Evolutionary conservation across 2,888 invertebrate species (phyloP), one percentile per base, ranked within the genome.

Genomic region (Patella pellucida): DNA sequence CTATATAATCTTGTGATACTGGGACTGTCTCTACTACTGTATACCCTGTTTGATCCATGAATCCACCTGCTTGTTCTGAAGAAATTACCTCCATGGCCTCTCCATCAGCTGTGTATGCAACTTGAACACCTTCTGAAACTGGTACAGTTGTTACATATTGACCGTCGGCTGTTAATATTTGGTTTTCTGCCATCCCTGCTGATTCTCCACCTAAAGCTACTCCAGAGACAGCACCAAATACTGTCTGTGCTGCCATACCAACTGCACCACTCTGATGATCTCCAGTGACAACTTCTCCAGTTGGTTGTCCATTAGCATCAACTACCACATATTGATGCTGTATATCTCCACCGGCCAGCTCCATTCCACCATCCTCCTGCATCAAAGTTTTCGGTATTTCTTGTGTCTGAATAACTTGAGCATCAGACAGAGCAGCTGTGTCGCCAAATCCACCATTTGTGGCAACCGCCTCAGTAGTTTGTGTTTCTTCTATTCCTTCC

Each of bases 371-470:
- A 74, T 78, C 80, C 23, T 76, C 80, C 72, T 81, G 80, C 79
- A 81, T 71, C 19, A 78, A 72, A 12, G 76, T 80, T 54, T 81
- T 81, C 19, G 81, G 80, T 62, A 80, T 80, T 54, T 78, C 77
- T 51, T 76, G 71, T 19, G 81, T 79, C 67, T 81, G 81, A 16
- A 80, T 69, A 16, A 81, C 78, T 16, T 77, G 77, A n/a, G 79
- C 78, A 68, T 81, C 81, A n/a, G 75, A 77, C 19, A 79, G 51
- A 31, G 68, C 69, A 12, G 71, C 56, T 5, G 67, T 71, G 15
- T 74, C 74, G 50, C 70, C 71, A 67, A 62, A 74, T 19, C 67
- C 74, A 62, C 74, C 74, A 5, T 52, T 41, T 14, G 19, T 68
- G 15, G 19, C 52, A 23, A 52, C 68, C 16, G 68, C 73, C 52